Conservation (phyloP, 2,888 invertebrate genomes). For the Mechanitis mazaeus region DNA sequence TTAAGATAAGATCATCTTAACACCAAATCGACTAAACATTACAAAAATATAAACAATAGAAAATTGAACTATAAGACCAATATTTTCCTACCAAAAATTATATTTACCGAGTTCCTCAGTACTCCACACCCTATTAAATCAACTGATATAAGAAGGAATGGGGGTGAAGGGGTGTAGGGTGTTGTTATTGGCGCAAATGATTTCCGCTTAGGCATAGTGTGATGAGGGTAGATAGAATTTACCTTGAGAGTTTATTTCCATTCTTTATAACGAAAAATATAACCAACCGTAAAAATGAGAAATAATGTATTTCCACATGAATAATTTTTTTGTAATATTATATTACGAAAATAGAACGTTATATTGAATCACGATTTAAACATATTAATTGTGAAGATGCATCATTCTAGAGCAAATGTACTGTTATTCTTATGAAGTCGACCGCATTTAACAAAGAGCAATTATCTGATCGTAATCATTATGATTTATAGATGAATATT, state of each 20-base stretch:
- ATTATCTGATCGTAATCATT: slow-evolving; percentile 32
- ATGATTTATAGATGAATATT: slow-evolving; percentile 33
- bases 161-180: slow-evolving; percentile 30
- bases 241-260: slow-evolving; percentile 25
- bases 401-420: slow-evolving; percentile 15
- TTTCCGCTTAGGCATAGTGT: slow-evolving; percentile 51
- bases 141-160: slow-evolving; percentile 33
- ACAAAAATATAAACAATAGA: not conserved
- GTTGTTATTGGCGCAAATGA: slow-evolving; percentile 60
- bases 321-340: not conserved
- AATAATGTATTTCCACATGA: slow-evolving; percentile 4
- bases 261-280: slow-evolving; percentile 13
- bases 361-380: not conserved
- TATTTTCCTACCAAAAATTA: slow-evolving; percentile 55
- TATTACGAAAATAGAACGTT: not conserved
- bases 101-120: slow-evolving; percentile 49
- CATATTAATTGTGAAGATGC: slow-evolving; percentile 13
- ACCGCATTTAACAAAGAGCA: slow-evolving; percentile 30
- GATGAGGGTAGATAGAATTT: slow-evolving; percentile 37
- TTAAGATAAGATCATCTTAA: too few species aligned
- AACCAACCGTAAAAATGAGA: slow-evolving; percentile 1
- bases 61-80: slow-evolving; percentile 33
- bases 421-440: slow-evolving; percentile 24
- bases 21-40: too few species aligned
- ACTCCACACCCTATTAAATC: slow-evolving; percentile 48